Conservation (phyloP, 2,888 invertebrate species). For the Apomyelois bistriatella region DNA sequence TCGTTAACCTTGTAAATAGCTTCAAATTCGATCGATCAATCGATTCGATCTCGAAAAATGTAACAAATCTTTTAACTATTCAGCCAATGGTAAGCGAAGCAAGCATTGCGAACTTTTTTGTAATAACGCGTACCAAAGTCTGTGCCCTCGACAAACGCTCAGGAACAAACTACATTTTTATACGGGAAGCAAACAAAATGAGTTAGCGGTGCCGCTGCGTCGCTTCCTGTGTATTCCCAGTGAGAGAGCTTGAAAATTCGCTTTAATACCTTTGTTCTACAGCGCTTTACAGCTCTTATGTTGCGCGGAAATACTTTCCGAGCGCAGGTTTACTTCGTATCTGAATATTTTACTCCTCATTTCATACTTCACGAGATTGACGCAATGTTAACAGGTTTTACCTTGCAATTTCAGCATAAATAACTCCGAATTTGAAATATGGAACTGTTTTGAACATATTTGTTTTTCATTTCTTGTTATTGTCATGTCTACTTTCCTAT, state of each 20-base stretch:
- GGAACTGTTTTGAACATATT: neutral
- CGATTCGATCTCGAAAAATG: no score
- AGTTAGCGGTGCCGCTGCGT: constrained; percentile 66
- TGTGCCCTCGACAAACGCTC: constrained; percentile 52
- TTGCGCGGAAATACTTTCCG: constrained; percentile 58
- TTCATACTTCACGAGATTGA: constrained; percentile 28
- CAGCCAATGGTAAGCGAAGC: constrained; percentile 32
- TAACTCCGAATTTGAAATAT: neutral
- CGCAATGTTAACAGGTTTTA: constrained; percentile 9
- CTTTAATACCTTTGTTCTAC: constrained; percentile 77
- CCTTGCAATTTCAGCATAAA: neutral
- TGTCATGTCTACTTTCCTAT: no score
- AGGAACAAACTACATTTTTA: constrained; percentile 72
- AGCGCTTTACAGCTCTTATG: constrained; percentile 67
- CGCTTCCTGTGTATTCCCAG: constrained; percentile 60
- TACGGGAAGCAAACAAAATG: constrained; percentile 70
- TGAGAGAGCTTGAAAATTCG: constrained; percentile 69
- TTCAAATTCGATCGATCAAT: no score
- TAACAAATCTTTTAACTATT: constrained; percentile 42
- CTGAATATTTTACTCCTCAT: constrained; percentile 47
- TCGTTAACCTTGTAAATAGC: no score
- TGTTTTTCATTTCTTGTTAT: neutral
- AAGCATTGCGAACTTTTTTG: constrained; percentile 39
- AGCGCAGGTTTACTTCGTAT: constrained; percentile 54
- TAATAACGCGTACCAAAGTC: constrained; percentile 49